Base-by-base conservation (phyloP, 2,113 vertebrate species). In the Ondatra zibethicus region DNA sequence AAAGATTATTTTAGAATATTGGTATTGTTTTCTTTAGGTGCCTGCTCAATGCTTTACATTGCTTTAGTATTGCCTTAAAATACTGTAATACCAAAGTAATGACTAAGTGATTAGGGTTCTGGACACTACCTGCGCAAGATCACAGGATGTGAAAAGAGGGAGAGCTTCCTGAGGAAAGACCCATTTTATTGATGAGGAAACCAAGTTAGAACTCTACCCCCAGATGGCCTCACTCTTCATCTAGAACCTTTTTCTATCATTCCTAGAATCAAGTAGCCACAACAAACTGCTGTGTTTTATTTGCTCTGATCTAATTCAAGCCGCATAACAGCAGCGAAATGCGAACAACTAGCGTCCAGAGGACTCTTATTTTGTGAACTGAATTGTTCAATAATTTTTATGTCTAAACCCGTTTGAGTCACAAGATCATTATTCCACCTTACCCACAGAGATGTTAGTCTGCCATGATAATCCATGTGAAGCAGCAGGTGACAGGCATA, bases 1-100 rank as follows among this genome's bases (percentile, higher is more conserved):
- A 81, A 95, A 78, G 58, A 91, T 50, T 75, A 19, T 89, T 92
- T 91, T 91, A 96, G 65, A 92, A 12, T 92, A 50, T 70, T 81
- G 84, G 87, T 76, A 91, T 72, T 52, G 50, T 87, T 95, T 36
- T 29, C n/a, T 50, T 80, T 75, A 88, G 65, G 63, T 92, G n/a
- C 29, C 58, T 58, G 19, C 58, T 58, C 58, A 1, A 5, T n/a
- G 45, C 19, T 42, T 85, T 93, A 17, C 82, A 61, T 68, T 90
- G 25, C 55, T 81, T 86, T 36, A 63, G 50, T 36, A 10, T 45
- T 77, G 36, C 63, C 72, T 75, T 94, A 72, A 91, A 65, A 76
- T 73, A 16, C 65, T 80, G 52, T 9, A 27, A 29, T 61, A 84
- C 3, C 68, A 92, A 88, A 29, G n/a, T 27, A 42, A 47, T 3